Percentiles rank a stretch among this genome's conserved stretches.
Evolutionary conservation across 2,888 invertebrate species (phyloP).

Genomic region (Drosophila imparisetae): DNA sequence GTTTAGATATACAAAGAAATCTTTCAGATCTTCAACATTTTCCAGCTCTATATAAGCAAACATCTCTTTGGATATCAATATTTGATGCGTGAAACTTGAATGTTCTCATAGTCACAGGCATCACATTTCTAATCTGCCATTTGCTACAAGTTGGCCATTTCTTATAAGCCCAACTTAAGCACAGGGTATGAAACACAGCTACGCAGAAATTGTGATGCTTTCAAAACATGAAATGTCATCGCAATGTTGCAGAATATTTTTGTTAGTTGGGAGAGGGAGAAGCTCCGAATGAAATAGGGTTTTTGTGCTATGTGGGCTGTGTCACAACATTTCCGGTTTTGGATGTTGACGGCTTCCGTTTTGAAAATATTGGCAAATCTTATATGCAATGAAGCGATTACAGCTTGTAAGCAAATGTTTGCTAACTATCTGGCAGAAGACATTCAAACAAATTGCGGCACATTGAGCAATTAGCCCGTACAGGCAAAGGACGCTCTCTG

Average conservation of each 20-base stretch:
- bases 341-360: slow-evolving; percentile 38
- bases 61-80: background rate
- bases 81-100: background rate
- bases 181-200: slow-evolving; percentile 15
- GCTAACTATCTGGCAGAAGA: slow-evolving; percentile 39
- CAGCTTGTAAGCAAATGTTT: slow-evolving; percentile 55
- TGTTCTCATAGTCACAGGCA: background rate
- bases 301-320: slow-evolving; percentile 15
- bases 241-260: slow-evolving; percentile 32
- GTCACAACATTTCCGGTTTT: slow-evolving; percentile 41
- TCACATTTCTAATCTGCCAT: background rate
- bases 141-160: background rate
- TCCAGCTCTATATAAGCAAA: background rate
- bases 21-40: background rate
- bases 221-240: slow-evolving; percentile 68
- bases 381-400: slow-evolving; percentile 51
- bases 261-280: background rate
- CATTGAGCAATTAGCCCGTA: slow-evolving; percentile 61
- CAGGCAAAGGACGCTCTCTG: slow-evolving; percentile 8
- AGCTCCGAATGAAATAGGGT: slow-evolving; percentile 40
- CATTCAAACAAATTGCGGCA: slow-evolving; percentile 56
- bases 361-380: slow-evolving; percentile 38
- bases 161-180: no score
- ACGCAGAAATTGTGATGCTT: slow-evolving; percentile 19
- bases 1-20: background rate